Conservation (phyloP, 2,797 vertebrate species). For the Cheirogaleus major region DNA sequence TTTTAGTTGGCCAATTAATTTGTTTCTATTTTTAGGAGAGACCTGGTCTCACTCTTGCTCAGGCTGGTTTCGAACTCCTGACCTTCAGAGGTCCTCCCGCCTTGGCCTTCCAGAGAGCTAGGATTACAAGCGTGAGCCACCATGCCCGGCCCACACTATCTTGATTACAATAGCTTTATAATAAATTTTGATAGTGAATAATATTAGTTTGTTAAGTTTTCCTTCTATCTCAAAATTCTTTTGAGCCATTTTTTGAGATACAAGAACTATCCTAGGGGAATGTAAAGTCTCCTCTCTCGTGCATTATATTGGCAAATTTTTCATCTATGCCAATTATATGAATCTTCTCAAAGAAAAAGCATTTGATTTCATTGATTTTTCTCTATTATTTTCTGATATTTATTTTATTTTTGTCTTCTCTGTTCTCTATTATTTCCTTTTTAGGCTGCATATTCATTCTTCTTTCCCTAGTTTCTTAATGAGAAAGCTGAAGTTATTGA, state of each 20-base stretch:
- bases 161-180: accelerated
- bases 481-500: not conserved
- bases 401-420: not conserved
- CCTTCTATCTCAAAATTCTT: not conserved
- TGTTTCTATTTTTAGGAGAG: too few species aligned
- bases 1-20: too few species aligned
- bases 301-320: not conserved
- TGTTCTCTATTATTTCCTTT: not conserved
- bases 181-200: not conserved
- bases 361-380: not conserved
- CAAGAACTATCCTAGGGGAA: not conserved
- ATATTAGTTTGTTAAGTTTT: not conserved
- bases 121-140: too few species aligned
- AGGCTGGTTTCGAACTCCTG: too few species aligned
- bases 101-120: too few species aligned
- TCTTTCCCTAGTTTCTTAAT: not conserved
- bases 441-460: not conserved
- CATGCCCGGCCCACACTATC: not conserved
- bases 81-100: too few species aligned
- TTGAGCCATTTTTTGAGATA: not conserved
- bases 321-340: not conserved
- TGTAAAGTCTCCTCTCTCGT: not conserved
- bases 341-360: not conserved
- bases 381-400: not conserved
- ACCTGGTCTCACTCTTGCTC: too few species aligned